Evolutionary conservation across 2,797 vertebrate species (phyloP), one percentile per base, ranked within the genome.

Genomic region (Stomatorhinus walkeri): DNA sequence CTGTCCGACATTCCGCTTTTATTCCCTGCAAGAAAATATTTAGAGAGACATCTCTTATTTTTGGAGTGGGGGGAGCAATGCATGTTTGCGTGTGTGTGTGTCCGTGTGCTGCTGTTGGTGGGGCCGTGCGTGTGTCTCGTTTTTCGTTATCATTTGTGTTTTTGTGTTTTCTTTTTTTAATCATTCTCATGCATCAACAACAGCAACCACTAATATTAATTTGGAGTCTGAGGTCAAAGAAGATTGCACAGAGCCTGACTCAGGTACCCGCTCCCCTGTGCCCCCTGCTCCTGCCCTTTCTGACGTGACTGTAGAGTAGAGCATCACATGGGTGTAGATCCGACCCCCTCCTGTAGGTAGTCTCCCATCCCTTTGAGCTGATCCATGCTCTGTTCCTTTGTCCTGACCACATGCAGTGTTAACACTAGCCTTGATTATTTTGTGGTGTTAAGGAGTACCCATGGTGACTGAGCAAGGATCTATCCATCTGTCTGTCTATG

Each of bases 161-260:
- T 59, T 36, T 85, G 12, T 48, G 91, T 93, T 64, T 46, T 48
- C 6, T 84, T 46, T 49, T 16, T 32, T 85, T 81, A 40, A 61
- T 52, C 51, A 49, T 88, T 87, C 61, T 88, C 81, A 48, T 87
- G 84, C 89, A 54, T 90, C 54, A 81, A 83, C 68, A 87, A 85
- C 59, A 56, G 5, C 91, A 90, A 89, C 89, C 84, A 72, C 79
- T 89, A 90, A 89, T 68, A 85, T 46, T 79, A 87, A 36, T 91
- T 49, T 89, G 91, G 90, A 91, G 43, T 93, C 93, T 93, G 92
- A 91, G 89, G 92, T 87, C 90, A 89, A 89, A 89, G 91, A 93
- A 93, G 93, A 94, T 87, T 92, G 90, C 68, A 90, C 61, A 91
- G 91, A 94, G 89, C 90, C 90, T 94, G 92, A 91, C 87, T 92